Evolutionary conservation across 2,113 vertebrate genomes (phyloP).

Genomic region (Ailurus styani): DNA sequence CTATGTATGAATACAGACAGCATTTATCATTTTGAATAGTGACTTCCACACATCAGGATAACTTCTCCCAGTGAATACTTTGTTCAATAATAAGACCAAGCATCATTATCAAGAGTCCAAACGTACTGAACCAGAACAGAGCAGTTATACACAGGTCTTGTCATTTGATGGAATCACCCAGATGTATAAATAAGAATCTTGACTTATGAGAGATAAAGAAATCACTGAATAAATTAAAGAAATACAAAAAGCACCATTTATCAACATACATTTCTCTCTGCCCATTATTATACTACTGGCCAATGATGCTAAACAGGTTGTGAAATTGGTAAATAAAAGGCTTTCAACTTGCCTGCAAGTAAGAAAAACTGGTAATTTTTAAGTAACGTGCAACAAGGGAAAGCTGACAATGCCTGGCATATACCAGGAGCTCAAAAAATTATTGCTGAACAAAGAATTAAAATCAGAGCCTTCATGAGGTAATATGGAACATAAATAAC

Average conservation of each 20-base stretch:
- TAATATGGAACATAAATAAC: not conserved
- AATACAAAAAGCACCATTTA: not conserved
- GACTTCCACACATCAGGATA: not conserved
- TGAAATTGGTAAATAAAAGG: conserved; percentile 1
- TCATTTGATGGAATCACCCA: not conserved
- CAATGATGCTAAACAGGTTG: not conserved
- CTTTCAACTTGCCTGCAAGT: not conserved
- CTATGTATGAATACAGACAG: not conserved
- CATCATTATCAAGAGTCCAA: not conserved
- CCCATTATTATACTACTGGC: not conserved
- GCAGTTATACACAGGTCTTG: not conserved
- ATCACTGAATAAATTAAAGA: conserved; percentile 8
- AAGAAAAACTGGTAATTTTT: not conserved
- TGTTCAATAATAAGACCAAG: not conserved
- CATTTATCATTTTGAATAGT: conserved; percentile 8
- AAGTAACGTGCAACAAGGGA: not conserved
- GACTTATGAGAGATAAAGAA: not conserved
- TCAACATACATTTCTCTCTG: not conserved
- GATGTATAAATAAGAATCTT: not conserved
- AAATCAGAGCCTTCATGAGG: not conserved
- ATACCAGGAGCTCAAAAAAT: not conserved
- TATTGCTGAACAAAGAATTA: not conserved
- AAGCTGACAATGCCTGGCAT: not conserved
- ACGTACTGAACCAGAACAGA: not conserved
- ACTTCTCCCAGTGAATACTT: not conserved